Conservation (phyloP, 2,888 invertebrate species). For the Bursaphelenchus okinawaensis region DNA sequence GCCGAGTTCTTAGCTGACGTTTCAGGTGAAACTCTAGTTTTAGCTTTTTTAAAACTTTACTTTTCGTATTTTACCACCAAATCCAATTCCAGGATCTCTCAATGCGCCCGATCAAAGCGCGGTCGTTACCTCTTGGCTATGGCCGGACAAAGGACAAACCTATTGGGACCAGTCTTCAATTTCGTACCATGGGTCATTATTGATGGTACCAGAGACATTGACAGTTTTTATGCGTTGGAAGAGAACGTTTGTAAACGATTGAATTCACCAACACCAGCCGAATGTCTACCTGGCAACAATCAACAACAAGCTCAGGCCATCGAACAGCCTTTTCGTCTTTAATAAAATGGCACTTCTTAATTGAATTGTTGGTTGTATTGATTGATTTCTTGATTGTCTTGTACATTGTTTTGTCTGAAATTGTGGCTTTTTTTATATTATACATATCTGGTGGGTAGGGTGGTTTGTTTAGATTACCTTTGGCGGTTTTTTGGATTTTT, state of each 20-base stretch:
- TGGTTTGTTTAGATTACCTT: no score
- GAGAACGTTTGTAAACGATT: constrained; percentile 51
- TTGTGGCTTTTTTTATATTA: no score
- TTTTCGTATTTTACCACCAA: background rate
- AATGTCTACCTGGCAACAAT: constrained; percentile 17
- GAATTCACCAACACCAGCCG: constrained; percentile 22
- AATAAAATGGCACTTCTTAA: no score
- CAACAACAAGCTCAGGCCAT: background rate
- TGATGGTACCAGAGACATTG: constrained; percentile 45
- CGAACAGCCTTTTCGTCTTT: background rate
- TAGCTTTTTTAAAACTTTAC: background rate
- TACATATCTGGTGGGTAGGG: no score
- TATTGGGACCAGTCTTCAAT: constrained; percentile 37
- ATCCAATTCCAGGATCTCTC: constrained; percentile 36
- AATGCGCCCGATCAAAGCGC: constrained; percentile 40
- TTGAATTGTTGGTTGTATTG: no score
- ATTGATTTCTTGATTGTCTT: no score
- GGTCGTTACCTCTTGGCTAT: constrained; percentile 50
- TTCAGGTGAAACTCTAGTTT: background rate
- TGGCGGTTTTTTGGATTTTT: no score
- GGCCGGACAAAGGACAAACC: constrained; percentile 39
- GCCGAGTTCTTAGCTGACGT: no score
- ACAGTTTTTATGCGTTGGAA: constrained; percentile 51
- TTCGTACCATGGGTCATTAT: constrained; percentile 57
- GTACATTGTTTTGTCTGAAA: no score